Evolutionary conservation across 2,797 vertebrate species (phyloP).

Genomic region (Erithacus rubecula): DNA sequence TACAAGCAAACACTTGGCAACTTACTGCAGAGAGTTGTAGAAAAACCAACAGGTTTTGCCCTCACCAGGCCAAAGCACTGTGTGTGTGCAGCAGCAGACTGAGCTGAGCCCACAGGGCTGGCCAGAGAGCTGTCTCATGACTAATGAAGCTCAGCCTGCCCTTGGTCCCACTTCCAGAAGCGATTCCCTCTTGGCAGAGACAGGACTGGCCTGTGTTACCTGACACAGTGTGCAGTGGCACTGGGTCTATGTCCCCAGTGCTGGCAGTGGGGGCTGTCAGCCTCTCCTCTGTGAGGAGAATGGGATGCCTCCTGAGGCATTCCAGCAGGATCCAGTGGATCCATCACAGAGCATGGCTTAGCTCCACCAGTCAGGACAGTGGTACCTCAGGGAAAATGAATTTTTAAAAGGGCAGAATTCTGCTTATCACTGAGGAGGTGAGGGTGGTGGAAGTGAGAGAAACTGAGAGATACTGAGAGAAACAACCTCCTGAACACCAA

Average conservation of each 20-base stretch:
- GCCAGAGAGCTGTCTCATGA: neutral
- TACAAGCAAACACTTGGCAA: neutral
- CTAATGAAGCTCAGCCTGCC: neutral
- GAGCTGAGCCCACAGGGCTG: neutral
- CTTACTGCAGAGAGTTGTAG: neutral
- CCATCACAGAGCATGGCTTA: accelerated
- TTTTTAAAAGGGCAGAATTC: neutral
- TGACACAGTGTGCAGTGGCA: neutral
- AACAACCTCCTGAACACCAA: neutral
- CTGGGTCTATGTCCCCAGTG: accelerated
- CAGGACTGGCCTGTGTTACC: neutral
- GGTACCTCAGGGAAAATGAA: neutral
- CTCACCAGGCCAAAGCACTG: neutral
- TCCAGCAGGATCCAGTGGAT: neutral
- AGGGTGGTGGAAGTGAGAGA: too few species aligned
- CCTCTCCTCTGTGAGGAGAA: too few species aligned
- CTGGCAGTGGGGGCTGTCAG: neutral
- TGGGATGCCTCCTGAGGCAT: accelerated
- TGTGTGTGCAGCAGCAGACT: neutral
- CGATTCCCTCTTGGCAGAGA: neutral
- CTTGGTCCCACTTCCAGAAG: neutral
- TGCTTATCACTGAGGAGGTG: neutral
- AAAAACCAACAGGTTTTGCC: neutral
- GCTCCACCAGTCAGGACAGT: neutral
- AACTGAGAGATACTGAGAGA: neutral